Evolutionary conservation across 2,797 vertebrate species (phyloP).

Genomic region (Sebastes wilsoni): DNA sequence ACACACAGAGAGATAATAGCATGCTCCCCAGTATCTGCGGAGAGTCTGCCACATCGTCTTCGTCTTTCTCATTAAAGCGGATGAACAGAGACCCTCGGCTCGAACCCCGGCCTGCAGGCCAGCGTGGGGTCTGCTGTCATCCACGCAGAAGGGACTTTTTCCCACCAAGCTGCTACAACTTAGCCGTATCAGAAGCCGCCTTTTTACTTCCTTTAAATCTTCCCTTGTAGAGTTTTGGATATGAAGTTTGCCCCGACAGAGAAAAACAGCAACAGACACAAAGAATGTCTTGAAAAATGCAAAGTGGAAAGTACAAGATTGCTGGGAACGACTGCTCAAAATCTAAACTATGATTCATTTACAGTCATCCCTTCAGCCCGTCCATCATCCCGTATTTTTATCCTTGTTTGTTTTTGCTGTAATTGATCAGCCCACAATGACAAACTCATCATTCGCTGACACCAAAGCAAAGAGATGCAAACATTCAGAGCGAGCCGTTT

Average conservation of each 20-base stretch:
- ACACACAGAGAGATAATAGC: constrained; percentile 6
- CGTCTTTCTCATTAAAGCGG: constrained; percentile 29
- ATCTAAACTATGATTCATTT: neutral
- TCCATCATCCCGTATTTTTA: neutral
- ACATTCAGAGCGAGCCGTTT: constrained; percentile 4
- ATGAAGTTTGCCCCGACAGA: neutral
- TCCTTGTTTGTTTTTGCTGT: neutral
- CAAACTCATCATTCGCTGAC: neutral
- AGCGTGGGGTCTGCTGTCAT: neutral
- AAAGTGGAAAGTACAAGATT: neutral
- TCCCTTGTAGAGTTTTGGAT: neutral
- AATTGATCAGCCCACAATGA: neutral
- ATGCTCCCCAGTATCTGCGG: too few species aligned
- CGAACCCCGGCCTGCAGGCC: neutral
- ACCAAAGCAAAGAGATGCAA: neutral
- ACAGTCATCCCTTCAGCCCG: neutral
- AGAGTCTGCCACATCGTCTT: neutral
- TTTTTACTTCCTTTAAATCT: neutral
- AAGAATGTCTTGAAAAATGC: neutral
- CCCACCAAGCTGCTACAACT: neutral
- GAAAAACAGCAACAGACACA: neutral
- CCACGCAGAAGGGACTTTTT: neutral
- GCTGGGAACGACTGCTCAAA: neutral
- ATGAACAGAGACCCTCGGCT: constrained; percentile 1
- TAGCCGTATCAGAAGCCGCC: neutral